A percentile compares a stretch with the other conserved stretches of the same genome.
Evolutionary conservation across 2,888 invertebrate species (phyloP).

Genomic region (Bembecia ichneumoniformis): DNA sequence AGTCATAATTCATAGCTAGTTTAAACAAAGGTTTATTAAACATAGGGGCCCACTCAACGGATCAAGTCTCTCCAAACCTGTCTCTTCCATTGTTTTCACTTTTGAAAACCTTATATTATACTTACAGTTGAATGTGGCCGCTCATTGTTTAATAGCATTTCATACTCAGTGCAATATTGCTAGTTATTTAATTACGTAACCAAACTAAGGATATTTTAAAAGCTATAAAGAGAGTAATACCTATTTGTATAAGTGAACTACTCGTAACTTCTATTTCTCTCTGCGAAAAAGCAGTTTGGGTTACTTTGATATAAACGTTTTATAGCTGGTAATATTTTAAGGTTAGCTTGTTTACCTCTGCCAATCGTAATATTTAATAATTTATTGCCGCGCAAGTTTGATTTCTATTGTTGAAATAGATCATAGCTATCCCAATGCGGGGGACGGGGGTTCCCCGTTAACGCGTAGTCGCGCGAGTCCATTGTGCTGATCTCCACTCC

Average conservation of each 20-base stretch:
- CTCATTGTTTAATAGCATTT: conserved; percentile 73
- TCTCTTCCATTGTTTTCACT: conserved; percentile 67
- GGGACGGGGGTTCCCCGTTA: conserved; percentile 28
- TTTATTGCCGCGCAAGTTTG: conserved; percentile 67
- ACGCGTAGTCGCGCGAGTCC: conserved; percentile 12
- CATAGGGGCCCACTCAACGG: conserved; percentile 59
- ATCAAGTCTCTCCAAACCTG: conserved; percentile 44
- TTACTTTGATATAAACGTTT: conserved; percentile 70
- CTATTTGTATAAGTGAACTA: conserved; percentile 66
- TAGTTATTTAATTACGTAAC: conserved; percentile 75
- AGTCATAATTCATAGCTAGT: conserved; percentile 71
- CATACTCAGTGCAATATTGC: conserved; percentile 75
- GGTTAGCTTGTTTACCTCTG: conserved; percentile 71
- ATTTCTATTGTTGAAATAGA: conserved; percentile 66
- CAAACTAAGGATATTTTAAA: conserved; percentile 73
- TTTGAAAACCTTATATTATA: conserved; percentile 61
- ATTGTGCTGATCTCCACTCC: conserved; percentile 18
- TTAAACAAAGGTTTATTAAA: conserved; percentile 68
- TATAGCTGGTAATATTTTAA: conserved; percentile 70
- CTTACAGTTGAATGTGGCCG: conserved; percentile 58
- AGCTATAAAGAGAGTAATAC: conserved; percentile 64
- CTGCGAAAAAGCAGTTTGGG: conserved; percentile 62
- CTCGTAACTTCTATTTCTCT: conserved; percentile 56
- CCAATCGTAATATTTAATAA: conserved; percentile 70
- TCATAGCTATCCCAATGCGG: conserved; percentile 58